Base-by-base conservation (phyloP, 2,888 invertebrate species). In the Polyploca ridens region DNA sequence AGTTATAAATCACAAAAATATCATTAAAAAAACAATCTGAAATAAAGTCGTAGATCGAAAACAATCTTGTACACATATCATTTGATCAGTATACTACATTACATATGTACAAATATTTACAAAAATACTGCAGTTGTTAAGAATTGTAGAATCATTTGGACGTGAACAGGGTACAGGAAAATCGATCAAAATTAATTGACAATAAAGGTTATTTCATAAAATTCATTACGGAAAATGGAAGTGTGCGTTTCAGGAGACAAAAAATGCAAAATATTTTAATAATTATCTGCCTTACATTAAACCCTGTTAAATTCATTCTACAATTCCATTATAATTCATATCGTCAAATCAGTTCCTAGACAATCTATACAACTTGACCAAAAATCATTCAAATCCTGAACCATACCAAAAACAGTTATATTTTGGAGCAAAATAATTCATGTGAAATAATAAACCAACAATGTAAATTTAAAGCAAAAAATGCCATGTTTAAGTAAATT, bases 31-130 rank as follows among this genome's bases (percentile, higher is more conserved):
- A 79, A 73, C 73, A 78, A 78, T 81, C 76, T 74, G 77, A 86
- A 86, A 85, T 80, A 85, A 82, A 83, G 67, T 70, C 74, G 75
- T 81, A 77, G 75, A 68, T 81, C 78, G 70, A 83, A 85, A 82
- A 79, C 73, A 74, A 70, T 79, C 74, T 61, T 82, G 71, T 81
- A 81, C 78, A 76, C 62, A 76, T 68, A 72, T 71, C 71, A 77
- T 74, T 81, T 79, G 80, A 82, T 82, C 79, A 67, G 67, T 76
- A 79, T 72, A 68, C 67, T 77, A 76, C 76, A 80, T 68, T 70
- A 68, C 54, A 54, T 19, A 54, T 54, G 54, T 73, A 76, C 69
- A 77, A 66, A 69, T 77, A 78, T 76, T 71, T 78, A 78, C 77
- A 77, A 73, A 73, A 82, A 79, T 82, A 84, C 79, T 81, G 79